These are phyloP conservation scores for human (Homo sapiens) DNA, from an alignment of 2,113 vertebrate genomes.

Conservation along the genomic window GRCh38 chr18:64421001-64421500, in stretches of 20 bases:
- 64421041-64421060: not conserved
- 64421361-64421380: not conserved
- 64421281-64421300: not conserved
- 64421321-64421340: no score
- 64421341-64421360: not conserved
- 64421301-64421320: not conserved
- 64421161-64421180: not conserved
- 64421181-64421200: not conserved
- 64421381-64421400: not conserved
- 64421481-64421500: accelerated
- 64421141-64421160: no score
- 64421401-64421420: not conserved
- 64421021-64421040: not conserved
- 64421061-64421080: not conserved
- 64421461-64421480: accelerated
- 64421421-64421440: not conserved
- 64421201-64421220: not conserved
- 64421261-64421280: not conserved
- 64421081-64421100: not conserved
- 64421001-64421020: not conserved
- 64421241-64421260: not conserved
- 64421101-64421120: not conserved
- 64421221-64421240: not conserved
- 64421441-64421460: not conserved
- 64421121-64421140: not conserved